Base-by-base conservation (phyloP, 2,113 vertebrate species). In the Sceloporus undulatus region DNA sequence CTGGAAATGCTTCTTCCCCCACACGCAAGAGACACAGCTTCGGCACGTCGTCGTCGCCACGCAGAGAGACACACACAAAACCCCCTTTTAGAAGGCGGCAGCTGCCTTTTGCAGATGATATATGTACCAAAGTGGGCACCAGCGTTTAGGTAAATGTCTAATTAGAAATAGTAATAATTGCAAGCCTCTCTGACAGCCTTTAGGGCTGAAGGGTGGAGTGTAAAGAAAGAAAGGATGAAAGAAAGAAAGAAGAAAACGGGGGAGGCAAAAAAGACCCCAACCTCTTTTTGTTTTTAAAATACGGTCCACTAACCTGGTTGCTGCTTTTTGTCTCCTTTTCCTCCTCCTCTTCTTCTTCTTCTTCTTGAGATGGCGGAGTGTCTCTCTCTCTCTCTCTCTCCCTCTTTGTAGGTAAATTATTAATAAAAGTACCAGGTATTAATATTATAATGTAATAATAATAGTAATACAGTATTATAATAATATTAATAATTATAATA, bases 231-330 rank as follows among this genome's bases (percentile, higher is more conserved):
- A 13, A n/a, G 18, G 19, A 48, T 9, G 78, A 16, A 23, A 34
- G 38, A 23, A 66, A 10, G 73, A 19, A 38, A 23, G 68, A 11
- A 68, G 23, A 16, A 16, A 66, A 25, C 3, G 18, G 29, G 29
- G 29, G 71, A 34, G 29, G n/a, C 1, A 16, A n/a, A 48, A 48
- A 48, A 48, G 48, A 48, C 52, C 27, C 27, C 34, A 1, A 34
- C 34, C 34, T 34, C 34, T 34, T 34, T 34, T 34, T 34, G 34
- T 34, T 34, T 34, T 34, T 34, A 34, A 1, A 48, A 71, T 16
- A 8, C 21, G 34, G 48, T 16, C 23, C 80, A 84, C 87, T 71
- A 79, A 88, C 87, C 87, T 89, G 87, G 54, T n/a, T 13, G 48
- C 7, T 75, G 59, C 16, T 71, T 21, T 56, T 76, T 65, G 48